phyloP scores from a whole-genome alignment of 2,797 vertebrate genomes.

The Enteromius trimaculatus region DNA sequence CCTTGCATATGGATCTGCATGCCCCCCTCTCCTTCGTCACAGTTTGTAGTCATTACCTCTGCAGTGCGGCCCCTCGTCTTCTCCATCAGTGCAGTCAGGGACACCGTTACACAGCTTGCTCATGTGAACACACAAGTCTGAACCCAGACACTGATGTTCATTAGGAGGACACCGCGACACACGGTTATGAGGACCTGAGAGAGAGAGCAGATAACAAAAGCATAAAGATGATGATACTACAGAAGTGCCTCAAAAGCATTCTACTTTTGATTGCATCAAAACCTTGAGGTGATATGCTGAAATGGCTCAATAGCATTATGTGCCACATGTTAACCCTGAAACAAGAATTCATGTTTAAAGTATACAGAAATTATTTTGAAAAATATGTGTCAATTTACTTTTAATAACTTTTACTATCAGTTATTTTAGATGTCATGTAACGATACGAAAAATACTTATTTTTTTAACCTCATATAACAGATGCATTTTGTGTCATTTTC shows the following conservation, averaged over 20 bases:
- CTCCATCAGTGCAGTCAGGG: constrained; percentile 88
- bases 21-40: no score
- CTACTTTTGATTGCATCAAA: not conserved
- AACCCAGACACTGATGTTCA: constrained; percentile 92
- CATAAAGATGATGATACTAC: not conserved
- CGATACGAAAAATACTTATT: not conserved
- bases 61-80: constrained; percentile 93
- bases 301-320: not conserved
- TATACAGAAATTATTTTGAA: not conserved
- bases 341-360: not conserved
- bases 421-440: not conserved
- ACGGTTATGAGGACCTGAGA: constrained; percentile 89
- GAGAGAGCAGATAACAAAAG: constrained; percentile 18
- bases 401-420: no score
- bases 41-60: constrained; percentile 78
- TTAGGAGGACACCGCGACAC: constrained; percentile 90
- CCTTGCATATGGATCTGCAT: no score
- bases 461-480: not conserved
- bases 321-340: not conserved
- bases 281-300: not conserved
- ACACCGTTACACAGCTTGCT: constrained; percentile 89
- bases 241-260: not conserved
- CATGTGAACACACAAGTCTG: constrained; percentile 92
- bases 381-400: not conserved
- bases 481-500: not conserved